Evolutionary conservation across 2,888 invertebrate genomes (phyloP), one percentile per base, ranked within the genome.

Genomic region (Steinernema hermaphroditum): DNA sequence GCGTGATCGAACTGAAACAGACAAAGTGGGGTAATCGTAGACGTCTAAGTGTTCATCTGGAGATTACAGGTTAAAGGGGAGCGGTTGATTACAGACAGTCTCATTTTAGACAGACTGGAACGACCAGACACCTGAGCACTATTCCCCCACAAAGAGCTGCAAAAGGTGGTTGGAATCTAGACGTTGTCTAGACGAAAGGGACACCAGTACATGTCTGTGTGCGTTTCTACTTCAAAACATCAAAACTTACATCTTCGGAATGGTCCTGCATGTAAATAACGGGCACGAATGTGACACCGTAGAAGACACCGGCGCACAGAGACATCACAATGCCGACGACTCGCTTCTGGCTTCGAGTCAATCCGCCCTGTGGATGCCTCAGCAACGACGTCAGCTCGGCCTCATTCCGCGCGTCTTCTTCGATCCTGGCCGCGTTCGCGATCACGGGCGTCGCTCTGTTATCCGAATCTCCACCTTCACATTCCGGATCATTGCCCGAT

Each of bases 241-340:
- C n/a, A n/a, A 72, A 0, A 86, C 87, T 86, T 79, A 87, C 83
- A 76, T 85, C 49, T 74, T 77, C 46, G 46, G 86, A 81, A 49
- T 87, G 83, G 72, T 89, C 87, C 76, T 88, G 87, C 57, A 89
- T 85, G 80, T 89, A 87, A 46, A 87, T 87, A 27, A 88, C 87
- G 8, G 89, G 89, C 27, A 86, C 86, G 82, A 89, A 89, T 49
- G 86, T 87, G 57, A 88, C 79, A 29, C 89, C 89, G 81, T 88
- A 89, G 69, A 88, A 80, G 4, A 87, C 68, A 6, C 89, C 89
- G 68, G 89, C 88, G 32, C 87, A 57, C 0, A 88, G 71, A 1
- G 89, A 87, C 71, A 88, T 76, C 0, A 80, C 62, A 57, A 87
- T 78, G 24, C 88, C 89, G 19, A 88, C 89, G 84, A 74, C 41